Evolutionary conservation across 2,888 invertebrate species (phyloP), one percentile per base, ranked within the genome.

Genomic region (Morpho helenor): DNA sequence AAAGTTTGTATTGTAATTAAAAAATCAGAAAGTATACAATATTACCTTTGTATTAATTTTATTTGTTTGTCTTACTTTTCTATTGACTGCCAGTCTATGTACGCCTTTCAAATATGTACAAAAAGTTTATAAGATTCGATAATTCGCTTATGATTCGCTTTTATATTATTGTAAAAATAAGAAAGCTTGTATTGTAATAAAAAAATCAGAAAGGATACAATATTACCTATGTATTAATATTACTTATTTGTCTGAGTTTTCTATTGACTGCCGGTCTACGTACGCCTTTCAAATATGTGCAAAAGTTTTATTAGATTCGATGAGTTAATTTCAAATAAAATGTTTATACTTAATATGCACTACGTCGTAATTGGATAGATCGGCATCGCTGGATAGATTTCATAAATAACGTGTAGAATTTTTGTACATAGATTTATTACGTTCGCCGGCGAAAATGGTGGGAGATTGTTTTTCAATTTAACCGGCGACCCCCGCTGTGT

Each of bases 391-490:
- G 73, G 82, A 87, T 88, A 87, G 83, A 86, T 89, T 90, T 88
- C 83, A 90, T 87, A 89, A 90, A 90, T 88, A 89, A 84, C 82
- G 85, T 84, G 88, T 87, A 87, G 84, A 86, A 88, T 89, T 89
- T 89, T 87, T 88, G 87, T 90, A 90, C 90, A 89, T 90, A 90
- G 90, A 90, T 90, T 90, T 90, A 90, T 90, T 88, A 88, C 87
- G 83, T 82, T 85, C 85, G 84, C 81, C 83, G 83, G 87, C 87
- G 87, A 90, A 90, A 91, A 89, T 90, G 86, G 87, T 84, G 85
- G 88, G 89, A 89, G 91, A 89, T 90, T 89, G 90, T 91, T 91
- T 91, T 91, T 91, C 91, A 91, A 91, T 91, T 91, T 88, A 84
- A 86, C 84, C 76, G 79, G 75, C 69, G 90, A 72, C 79, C 78